Conservation (phyloP, 2,113 vertebrate genomes). For the Pongo abelii region DNA sequence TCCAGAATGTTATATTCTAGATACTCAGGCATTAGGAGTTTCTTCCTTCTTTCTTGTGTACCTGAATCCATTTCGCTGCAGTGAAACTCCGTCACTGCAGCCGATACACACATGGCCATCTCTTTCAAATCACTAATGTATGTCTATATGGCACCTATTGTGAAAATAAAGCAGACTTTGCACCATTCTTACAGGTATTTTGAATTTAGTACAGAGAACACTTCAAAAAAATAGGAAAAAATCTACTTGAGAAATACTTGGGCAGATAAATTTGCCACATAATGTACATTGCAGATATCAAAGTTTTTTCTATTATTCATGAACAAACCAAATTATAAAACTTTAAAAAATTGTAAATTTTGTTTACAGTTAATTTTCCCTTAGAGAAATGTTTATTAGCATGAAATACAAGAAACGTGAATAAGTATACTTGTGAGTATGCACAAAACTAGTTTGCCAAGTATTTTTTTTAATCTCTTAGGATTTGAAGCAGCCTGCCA, state of each 20-base stretch:
- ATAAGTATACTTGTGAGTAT: neutral
- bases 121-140: neutral
- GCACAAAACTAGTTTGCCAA: constrained; percentile 28
- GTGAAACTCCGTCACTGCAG: neutral
- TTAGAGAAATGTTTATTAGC: constrained; percentile 9
- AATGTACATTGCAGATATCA: constrained; percentile 30
- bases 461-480: constrained; percentile 26
- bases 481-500: constrained; percentile 43
- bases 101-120: neutral
- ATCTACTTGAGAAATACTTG: neutral
- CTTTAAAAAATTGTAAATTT: neutral
- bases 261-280: constrained; percentile 8
- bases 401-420: constrained; percentile 37
- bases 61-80: neutral
- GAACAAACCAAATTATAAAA: constrained; percentile 61
- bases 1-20: neutral
- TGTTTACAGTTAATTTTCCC: constrained; percentile 26
- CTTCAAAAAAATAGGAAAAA: constrained; percentile 21
- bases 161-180: neutral
- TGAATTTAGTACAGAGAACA: neutral
- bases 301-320: constrained; percentile 30
- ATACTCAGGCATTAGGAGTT: neutral
- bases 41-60: neutral
- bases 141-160: neutral
- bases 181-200: neutral